These are phyloP conservation scores for Laupala kohalensis DNA, from an alignment of 1,140 invertebrate genomes.

Conservation along the genomic window DNA sequence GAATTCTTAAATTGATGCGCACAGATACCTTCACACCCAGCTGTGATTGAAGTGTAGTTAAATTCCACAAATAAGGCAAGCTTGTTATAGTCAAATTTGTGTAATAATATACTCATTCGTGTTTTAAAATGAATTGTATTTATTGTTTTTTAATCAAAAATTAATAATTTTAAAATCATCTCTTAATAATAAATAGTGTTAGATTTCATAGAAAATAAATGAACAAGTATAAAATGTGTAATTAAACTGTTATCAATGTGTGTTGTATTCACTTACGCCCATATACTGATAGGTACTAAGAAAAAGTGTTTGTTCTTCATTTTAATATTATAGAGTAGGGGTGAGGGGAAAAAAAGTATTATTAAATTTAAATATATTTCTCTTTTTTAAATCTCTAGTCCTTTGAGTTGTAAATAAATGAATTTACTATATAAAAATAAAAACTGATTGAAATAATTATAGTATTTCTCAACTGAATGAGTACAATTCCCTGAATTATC, in stretches of 20 bases:
- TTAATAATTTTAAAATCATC: not conserved
- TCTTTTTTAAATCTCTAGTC: not conserved
- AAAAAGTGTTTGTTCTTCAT: not conserved
- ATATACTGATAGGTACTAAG: not conserved
- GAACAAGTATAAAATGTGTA: too few species aligned
- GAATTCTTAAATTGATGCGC: not conserved
- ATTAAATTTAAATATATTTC: not conserved
- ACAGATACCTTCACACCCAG: not conserved
- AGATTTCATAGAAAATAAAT: too few species aligned
- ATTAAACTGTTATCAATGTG: too few species aligned
- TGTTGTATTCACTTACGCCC: not conserved
- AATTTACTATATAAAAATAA: not conserved
- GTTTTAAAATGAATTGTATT: not conserved
- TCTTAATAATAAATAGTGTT: too few species aligned
- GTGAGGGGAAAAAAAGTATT: not conserved
- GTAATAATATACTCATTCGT: not conserved
- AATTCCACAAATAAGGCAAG: not conserved
- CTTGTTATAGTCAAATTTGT: not conserved
- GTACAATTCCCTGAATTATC: too few species aligned
- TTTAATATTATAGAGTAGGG: not conserved
- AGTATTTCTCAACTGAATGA: too few species aligned
- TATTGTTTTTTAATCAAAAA: not conserved
- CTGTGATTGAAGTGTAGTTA: not conserved
- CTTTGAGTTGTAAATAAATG: not conserved
- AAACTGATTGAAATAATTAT: not conserved